Evolutionary conservation across 35 echinoderm and acorn worm species (phyloP).

Genomic region (Anneissia japonica): DNA sequence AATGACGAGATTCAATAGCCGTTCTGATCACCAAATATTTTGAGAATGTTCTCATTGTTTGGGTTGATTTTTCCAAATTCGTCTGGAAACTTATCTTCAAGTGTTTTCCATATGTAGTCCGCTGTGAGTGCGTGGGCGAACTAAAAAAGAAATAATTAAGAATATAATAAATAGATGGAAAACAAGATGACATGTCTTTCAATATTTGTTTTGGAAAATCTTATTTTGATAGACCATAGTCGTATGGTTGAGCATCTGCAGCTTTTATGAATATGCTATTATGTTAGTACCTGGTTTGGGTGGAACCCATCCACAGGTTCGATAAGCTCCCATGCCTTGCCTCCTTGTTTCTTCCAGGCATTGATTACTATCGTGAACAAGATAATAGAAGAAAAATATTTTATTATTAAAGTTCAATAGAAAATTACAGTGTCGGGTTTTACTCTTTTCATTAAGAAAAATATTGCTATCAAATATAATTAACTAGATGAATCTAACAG

Average conservation of each 20-base stretch:
- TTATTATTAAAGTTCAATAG: background rate
- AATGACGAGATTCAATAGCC: constrained; percentile 59
- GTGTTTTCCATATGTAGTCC: constrained; percentile 30
- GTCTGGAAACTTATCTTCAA: constrained; percentile 11
- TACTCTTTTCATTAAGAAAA: background rate
- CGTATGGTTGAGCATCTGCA: background rate
- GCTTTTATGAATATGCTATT: background rate
- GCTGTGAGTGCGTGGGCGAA: constrained; percentile 21
- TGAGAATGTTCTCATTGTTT: constrained; percentile 32
- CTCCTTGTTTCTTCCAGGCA: constrained; percentile 31
- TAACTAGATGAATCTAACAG: no score
- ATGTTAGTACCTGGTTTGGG: constrained; percentile 34
- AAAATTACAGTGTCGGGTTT: background rate
- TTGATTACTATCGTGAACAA: constrained; percentile 12
- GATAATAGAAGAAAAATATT: background rate
- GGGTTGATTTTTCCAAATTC: constrained; percentile 49
- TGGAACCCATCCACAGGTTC: constrained; percentile 59
- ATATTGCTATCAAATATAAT: background rate
- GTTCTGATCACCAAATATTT: constrained; percentile 53
- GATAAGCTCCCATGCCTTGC: constrained; percentile 30
- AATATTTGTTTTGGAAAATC: background rate
- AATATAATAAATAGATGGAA: background rate
- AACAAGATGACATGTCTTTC: background rate
- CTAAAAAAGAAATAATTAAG: constrained; percentile 9
- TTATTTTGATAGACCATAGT: background rate